Evolutionary conservation across 2,797 vertebrate species (phyloP).

Genomic region (Pseudomugil gertrudae): DNA sequence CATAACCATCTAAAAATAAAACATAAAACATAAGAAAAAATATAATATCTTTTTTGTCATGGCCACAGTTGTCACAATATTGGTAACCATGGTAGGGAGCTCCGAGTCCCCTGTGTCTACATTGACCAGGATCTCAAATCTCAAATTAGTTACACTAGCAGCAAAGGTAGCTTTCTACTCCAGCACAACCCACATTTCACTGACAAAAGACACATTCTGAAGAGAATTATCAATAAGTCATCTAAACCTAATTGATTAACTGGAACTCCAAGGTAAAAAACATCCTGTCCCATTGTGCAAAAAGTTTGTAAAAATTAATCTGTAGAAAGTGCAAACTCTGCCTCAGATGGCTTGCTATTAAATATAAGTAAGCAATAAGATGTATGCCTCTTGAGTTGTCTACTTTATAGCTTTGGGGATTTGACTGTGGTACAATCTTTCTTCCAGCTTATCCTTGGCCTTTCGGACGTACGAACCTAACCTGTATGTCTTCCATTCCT

Average conservation of each 20-base stretch:
- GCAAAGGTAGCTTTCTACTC: background rate
- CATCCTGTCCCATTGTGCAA: background rate
- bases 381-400: background rate
- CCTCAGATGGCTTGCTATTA: background rate
- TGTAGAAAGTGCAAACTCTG: background rate
- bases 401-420: background rate
- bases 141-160: background rate
- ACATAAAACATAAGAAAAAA: too few relatives aligned
- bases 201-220: background rate
- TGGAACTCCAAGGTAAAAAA: background rate
- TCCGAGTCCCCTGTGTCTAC: too few relatives aligned
- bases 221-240: background rate
- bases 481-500: slow-evolving; percentile 23
- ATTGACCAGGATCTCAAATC: background rate
- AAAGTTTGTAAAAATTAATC: background rate
- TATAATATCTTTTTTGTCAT: too few relatives aligned
- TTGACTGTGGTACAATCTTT: background rate
- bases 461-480: slow-evolving; percentile 22
- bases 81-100: too few relatives aligned
- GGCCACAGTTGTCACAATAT: too few relatives aligned
- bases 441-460: background rate
- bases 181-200: background rate
- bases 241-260: background rate
- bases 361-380: background rate
- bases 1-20: too few relatives aligned